A percentile compares a stretch with the other conserved stretches of the same genome.
Conservation (phyloP, 2,888 invertebrate species). For the Diabrotica balteata region DNA sequence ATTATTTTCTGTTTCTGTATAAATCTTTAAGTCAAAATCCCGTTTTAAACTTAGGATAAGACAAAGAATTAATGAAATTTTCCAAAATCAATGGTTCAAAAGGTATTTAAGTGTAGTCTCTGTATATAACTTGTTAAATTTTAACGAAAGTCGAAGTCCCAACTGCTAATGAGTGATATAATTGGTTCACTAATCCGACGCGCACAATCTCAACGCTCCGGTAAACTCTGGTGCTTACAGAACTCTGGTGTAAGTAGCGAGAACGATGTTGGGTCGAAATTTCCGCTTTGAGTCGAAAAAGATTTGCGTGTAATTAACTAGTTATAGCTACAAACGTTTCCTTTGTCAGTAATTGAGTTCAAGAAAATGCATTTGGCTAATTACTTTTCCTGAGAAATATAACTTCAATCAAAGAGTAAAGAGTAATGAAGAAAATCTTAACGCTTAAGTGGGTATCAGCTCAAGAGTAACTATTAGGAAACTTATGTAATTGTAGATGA, state of each 20-base stretch:
- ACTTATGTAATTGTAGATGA: too few relatives aligned
- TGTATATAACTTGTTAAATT: conserved; percentile 11
- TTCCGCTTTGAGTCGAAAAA: neutral
- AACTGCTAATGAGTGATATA: conserved; percentile 17
- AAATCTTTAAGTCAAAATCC: too few relatives aligned
- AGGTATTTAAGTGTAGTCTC: conserved; percentile 6
- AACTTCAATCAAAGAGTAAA: too few relatives aligned
- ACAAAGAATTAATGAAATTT: too few relatives aligned
- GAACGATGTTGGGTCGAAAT: neutral
- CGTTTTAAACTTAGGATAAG: too few relatives aligned
- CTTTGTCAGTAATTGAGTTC: neutral
- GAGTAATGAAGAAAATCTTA: too few relatives aligned
- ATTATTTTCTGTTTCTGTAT: too few relatives aligned
- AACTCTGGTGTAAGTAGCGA: conserved; percentile 2
- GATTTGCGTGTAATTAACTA: neutral
- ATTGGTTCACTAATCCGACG: conserved; percentile 23
- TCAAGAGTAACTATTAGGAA: too few relatives aligned
- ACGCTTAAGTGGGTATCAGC: too few relatives aligned
- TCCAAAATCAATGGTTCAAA: conserved; percentile 21
- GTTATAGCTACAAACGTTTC: neutral
- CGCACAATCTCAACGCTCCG: conserved; percentile 17
- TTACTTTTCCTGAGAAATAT: too few relatives aligned
- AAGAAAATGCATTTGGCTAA: too few relatives aligned
- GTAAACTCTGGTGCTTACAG: neutral
- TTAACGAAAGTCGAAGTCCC: conserved; percentile 13